Evolutionary conservation across 2,888 invertebrate species (phyloP).

Genomic region (Pseudococcus jackbeardsleyi): DNA sequence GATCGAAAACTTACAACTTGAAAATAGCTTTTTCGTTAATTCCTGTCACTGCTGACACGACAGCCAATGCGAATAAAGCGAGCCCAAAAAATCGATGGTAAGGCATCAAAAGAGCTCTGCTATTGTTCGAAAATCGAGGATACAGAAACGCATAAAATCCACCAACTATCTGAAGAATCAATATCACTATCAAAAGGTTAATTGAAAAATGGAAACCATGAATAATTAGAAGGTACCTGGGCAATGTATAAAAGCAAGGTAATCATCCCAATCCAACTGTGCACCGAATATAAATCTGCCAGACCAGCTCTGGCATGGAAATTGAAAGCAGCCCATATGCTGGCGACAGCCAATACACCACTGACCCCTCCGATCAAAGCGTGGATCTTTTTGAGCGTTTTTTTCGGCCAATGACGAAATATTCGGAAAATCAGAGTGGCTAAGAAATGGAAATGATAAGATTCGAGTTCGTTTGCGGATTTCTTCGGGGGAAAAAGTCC

Average conservation of each 20-base stretch:
- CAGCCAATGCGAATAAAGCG: slow-evolving; percentile 79
- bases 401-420: slow-evolving; percentile 80
- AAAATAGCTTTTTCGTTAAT: slow-evolving; percentile 83
- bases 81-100: slow-evolving; percentile 84
- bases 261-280: slow-evolving; percentile 85
- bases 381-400: slow-evolving; percentile 81
- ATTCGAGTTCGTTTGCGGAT: no score
- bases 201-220: not conserved
- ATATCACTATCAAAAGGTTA: no score
- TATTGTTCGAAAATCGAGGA: slow-evolving; percentile 75
- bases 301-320: slow-evolving; percentile 69
- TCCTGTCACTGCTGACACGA: slow-evolving; percentile 80
- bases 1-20: slow-evolving; percentile 70
- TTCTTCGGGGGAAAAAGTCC: no score
- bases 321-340: slow-evolving; percentile 85
- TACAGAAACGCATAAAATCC: slow-evolving; percentile 78
- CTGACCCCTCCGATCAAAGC: slow-evolving; percentile 77
- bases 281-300: slow-evolving; percentile 73
- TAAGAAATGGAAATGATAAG: slow-evolving; percentile 69
- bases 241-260: slow-evolving; percentile 80
- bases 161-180: not conserved
- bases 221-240: slow-evolving; percentile 73
- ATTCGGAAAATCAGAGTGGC: slow-evolving; percentile 86
- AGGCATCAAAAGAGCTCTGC: slow-evolving; percentile 76
- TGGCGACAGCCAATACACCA: slow-evolving; percentile 77